A percentile compares a stretch with the other conserved stretches of the same genome.
Conservation (phyloP, 2,113 vertebrate genomes). For the Gasterosteus aculeatus region DNA sequence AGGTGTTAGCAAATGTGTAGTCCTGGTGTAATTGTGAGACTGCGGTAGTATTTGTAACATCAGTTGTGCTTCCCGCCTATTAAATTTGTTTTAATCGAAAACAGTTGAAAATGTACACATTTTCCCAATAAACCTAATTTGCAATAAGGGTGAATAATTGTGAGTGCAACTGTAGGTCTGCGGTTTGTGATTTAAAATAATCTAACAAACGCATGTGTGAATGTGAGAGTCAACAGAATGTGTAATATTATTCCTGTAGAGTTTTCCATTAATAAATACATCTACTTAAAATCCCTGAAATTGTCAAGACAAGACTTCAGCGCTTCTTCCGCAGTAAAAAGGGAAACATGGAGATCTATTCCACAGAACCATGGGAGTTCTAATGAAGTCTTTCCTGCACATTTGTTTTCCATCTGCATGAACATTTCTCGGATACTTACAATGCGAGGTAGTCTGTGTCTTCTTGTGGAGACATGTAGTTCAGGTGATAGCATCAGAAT, state of each 20-base stretch:
- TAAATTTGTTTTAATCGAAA: no score
- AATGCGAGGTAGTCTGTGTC: constrained; percentile 65
- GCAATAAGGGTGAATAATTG: no score
- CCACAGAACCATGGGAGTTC: neutral
- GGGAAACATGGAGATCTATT: neutral
- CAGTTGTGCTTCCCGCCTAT: no score
- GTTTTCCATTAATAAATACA: neutral
- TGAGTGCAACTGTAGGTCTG: neutral
- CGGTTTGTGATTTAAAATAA: constrained; percentile 21
- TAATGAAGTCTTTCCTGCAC: constrained; percentile 19
- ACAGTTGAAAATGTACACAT: no score
- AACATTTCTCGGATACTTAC: constrained; percentile 46
- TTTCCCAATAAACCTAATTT: no score
- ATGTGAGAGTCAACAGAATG: constrained; percentile 15
- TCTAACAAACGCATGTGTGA: neutral
- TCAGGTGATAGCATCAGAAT: constrained; percentile 78
- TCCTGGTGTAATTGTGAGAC: no score
- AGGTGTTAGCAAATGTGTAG: no score
- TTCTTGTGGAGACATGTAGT: constrained; percentile 78
- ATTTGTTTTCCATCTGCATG: neutral
- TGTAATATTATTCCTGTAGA: neutral
- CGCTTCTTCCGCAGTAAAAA: neutral
- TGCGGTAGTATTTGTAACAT: no score
- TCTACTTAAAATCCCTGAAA: neutral
- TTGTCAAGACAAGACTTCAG: neutral